Base-by-base conservation (phyloP, 2,888 invertebrate species). In the Macrosoma leucophasiata region DNA sequence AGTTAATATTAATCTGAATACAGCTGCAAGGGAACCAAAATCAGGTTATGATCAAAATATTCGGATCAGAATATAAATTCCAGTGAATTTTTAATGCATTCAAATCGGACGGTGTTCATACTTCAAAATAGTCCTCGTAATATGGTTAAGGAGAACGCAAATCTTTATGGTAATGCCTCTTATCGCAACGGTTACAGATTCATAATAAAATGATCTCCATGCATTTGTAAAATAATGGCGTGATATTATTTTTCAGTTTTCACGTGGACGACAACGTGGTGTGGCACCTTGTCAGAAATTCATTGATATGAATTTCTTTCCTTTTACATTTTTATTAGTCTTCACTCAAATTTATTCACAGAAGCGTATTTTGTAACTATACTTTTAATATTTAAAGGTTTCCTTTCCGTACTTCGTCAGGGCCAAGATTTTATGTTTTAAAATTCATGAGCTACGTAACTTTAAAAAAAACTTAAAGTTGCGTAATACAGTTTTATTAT, bases 191-290 rank as follows among this genome's bases (percentile, higher is more conserved):
- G 55, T 59, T 67, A 64, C 61, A 60, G 68, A 76, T 75, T 73
- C 75, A 76, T 75, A 72, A 71, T 70, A 62, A 70, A 70, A 72
- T 68, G 51, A 68, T 64, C 51, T 51, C 57, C 60, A 58, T 65
- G 56, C 52, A 69, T 66, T 62, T 63, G 57, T 58, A 56, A 58
- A 52, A 58, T 59, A 57, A 59, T 57, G 56, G 42, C 46, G 44
- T 45, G 54, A 55, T 58, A 62, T 63, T 56, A 55, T 66, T 62
- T 56, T 58, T 46, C 43, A 48, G 25, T 29, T 34, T 31, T 69
- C 77, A 77, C 78, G 78, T 62, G 67, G 55, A 56, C 4, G 6
- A 14, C 47, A 69, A 76, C 72, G 78, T 71, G 73, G 46, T 37
- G 28, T 23, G 35, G 30, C 12, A 36, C 50, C 59, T 52, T 38